phyloP scores from a whole-genome alignment of 2,113 vertebrate genomes.

The Ceratotherium simum region DNA sequence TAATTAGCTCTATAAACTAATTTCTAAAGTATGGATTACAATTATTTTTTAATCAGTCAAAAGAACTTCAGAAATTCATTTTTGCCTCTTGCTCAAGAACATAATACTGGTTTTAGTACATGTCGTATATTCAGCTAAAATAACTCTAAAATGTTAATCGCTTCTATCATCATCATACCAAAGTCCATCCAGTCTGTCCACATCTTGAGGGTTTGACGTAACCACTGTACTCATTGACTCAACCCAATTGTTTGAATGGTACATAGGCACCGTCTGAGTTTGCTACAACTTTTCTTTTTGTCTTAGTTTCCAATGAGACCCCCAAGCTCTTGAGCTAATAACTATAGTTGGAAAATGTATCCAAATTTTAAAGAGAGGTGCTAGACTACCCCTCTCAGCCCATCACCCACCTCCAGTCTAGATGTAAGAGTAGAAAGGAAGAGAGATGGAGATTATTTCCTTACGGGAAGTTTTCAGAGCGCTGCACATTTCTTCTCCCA shows the following conservation, averaged over 20 bases:
- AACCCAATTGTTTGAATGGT: neutral
- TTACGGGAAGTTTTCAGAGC: neutral
- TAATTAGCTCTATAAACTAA: constrained; percentile 28
- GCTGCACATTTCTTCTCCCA: neutral
- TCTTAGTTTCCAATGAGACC: neutral
- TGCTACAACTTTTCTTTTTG: neutral
- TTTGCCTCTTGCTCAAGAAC: constrained; percentile 10
- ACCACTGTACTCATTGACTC: neutral
- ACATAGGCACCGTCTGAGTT: neutral
- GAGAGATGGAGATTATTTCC: neutral
- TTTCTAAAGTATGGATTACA: neutral
- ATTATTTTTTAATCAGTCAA: neutral
- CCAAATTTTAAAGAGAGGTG: neutral
- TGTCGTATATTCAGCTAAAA: neutral
- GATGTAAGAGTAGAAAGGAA: neutral
- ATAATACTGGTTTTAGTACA: neutral
- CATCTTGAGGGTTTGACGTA: neutral
- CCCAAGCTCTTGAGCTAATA: too few species aligned
- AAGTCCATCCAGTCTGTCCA: neutral
- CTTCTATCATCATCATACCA: neutral
- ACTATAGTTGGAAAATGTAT: neutral
- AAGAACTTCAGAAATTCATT: neutral
- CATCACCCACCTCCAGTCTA: neutral
- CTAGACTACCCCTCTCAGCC: neutral
- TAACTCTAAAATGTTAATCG: neutral